phyloP scores from a whole-genome alignment of 2,888 invertebrate genomes.

The Troides helena region DNA sequence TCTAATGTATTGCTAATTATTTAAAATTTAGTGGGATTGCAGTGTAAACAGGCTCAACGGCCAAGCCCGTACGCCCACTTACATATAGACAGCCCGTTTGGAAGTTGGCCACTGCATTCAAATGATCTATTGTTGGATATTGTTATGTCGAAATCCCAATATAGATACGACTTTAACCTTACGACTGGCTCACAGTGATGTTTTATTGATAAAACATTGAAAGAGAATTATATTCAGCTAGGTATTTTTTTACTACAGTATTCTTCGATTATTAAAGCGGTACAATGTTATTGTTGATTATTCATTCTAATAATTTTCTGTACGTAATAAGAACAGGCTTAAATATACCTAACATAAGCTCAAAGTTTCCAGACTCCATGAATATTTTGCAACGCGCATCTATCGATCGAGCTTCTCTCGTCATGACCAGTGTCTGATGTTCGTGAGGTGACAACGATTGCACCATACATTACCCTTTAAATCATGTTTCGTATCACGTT shows the following conservation, averaged over 20 bases:
- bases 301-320: too few species aligned
- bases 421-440: too few species aligned
- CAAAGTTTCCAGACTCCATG: too few species aligned
- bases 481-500: too few species aligned
- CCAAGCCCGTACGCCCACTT: slow-evolving; percentile 42
- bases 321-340: too few species aligned
- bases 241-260: neutral
- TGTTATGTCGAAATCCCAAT: slow-evolving; percentile 37
- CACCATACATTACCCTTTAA: too few species aligned
- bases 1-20: slow-evolving; percentile 35
- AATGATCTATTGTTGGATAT: slow-evolving; percentile 45
- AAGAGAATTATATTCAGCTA: neutral
- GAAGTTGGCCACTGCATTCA: slow-evolving; percentile 45
- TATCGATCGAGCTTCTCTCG: too few species aligned
- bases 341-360: too few species aligned
- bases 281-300: too few species aligned
- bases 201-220: slow-evolving; percentile 1
- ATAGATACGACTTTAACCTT: slow-evolving; percentile 33
- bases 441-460: too few species aligned
- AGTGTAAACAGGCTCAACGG: slow-evolving; percentile 44
- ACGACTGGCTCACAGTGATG: slow-evolving; percentile 25
- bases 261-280: too few species aligned
- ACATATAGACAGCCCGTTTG: slow-evolving; percentile 38
- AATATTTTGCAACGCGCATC: too few species aligned
- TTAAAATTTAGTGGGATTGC: slow-evolving; percentile 37